Conservation (phyloP, 1,140 invertebrate species). For the Microvelia longipes region DNA sequence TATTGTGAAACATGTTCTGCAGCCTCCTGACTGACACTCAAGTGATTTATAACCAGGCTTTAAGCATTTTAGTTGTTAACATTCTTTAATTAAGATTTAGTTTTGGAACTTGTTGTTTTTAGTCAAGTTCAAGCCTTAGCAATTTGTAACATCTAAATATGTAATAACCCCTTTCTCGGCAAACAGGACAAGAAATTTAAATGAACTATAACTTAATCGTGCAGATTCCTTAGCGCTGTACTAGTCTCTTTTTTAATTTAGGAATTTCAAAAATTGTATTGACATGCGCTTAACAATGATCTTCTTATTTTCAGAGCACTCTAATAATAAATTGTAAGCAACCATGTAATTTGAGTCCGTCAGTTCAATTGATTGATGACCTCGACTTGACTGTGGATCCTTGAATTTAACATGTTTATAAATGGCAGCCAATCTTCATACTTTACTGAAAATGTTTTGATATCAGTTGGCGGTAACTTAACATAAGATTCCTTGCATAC, state of each 20-base stretch:
- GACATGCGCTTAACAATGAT: not conserved
- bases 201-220: not conserved
- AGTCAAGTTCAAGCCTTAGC: too few relatives aligned
- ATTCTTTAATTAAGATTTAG: too few relatives aligned
- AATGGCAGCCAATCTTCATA: not conserved
- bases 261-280: not conserved
- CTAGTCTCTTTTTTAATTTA: not conserved
- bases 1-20: too few relatives aligned
- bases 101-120: too few relatives aligned
- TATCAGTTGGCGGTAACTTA: not conserved
- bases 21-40: too few relatives aligned
- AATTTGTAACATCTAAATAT: too few relatives aligned
- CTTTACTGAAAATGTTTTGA: not conserved
- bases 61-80: too few relatives aligned
- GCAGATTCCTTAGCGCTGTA: not conserved
- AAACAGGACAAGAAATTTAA: too few relatives aligned
- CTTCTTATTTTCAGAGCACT: not conserved
- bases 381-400: not conserved
- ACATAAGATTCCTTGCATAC: not conserved
- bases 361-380: not conserved
- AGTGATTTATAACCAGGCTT: too few relatives aligned
- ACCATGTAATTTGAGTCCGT: not conserved
- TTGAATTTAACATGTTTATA: not conserved
- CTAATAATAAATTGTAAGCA: not conserved
- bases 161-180: too few relatives aligned